phyloP scores from a whole-genome alignment of 64 coral and sea anemone genomes.

The Trachythela sp. region DNA sequence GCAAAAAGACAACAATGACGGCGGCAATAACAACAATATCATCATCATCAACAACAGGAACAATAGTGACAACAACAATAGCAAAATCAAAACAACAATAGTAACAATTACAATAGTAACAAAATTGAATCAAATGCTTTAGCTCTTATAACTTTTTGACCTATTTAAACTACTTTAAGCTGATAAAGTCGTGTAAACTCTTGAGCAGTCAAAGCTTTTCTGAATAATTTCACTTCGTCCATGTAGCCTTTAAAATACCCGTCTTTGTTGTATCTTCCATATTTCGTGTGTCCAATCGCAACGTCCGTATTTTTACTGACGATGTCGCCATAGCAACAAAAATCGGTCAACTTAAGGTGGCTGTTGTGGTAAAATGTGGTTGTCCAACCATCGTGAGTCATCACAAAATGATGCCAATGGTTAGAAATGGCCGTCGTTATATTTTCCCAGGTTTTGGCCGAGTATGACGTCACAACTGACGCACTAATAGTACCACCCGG shows the following conservation, averaged over 20 bases:
- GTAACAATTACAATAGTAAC: too few relatives aligned
- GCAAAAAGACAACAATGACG: too few relatives aligned
- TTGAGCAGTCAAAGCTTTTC: not conserved
- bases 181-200: not conserved
- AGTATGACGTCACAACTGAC: not conserved
- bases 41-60: too few relatives aligned
- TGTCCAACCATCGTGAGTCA: not conserved
- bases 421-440: not conserved
- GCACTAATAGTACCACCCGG: not conserved
- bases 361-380: not conserved
- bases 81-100: too few relatives aligned
- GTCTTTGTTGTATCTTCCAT: not conserved
- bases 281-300: not conserved
- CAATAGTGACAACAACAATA: too few relatives aligned
- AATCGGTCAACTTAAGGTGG: not conserved
- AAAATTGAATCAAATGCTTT: too few relatives aligned
- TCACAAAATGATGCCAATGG: conserved; percentile 2
- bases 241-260: not conserved
- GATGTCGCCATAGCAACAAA: not conserved
- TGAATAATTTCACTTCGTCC: not conserved
- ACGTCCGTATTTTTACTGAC: not conserved
- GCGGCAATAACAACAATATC: too few relatives aligned
- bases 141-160: too few relatives aligned
- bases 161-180: not conserved
- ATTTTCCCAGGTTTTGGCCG: not conserved